phyloP scores from a whole-genome alignment of 1,140 invertebrate genomes.

The Megalopta genalis region DNA sequence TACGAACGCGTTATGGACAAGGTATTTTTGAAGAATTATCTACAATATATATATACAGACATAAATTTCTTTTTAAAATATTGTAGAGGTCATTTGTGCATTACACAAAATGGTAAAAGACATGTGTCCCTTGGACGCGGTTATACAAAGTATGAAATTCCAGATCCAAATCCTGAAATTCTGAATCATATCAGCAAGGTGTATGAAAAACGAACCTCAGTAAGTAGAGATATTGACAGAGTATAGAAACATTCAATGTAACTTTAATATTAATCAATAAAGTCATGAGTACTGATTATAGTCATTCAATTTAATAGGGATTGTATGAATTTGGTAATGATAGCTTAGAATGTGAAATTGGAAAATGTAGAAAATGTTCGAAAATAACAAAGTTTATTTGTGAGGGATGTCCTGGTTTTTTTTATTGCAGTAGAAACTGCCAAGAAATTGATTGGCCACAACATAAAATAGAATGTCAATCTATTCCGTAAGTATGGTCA shows the following conservation, averaged over 20 bases:
- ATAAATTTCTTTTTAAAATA: constrained; percentile 22
- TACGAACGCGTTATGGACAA: constrained; percentile 72
- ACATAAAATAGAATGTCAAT: constrained; percentile 67
- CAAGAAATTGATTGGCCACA: constrained; percentile 70
- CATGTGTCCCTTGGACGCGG: constrained; percentile 72
- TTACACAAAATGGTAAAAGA: constrained; percentile 68
- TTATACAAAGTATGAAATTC: constrained; percentile 68
- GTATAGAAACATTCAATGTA: background rate
- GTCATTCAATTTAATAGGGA: constrained; percentile 52
- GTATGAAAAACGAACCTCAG: constrained; percentile 65
- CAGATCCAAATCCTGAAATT: constrained; percentile 58
- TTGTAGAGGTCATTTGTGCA: constrained; percentile 61
- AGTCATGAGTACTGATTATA: background rate
- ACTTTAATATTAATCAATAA: background rate
- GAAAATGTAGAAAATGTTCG: constrained; percentile 66
- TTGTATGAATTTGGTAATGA: constrained; percentile 67
- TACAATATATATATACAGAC: background rate
- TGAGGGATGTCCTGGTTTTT: constrained; percentile 64
- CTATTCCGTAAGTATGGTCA: constrained; percentile 65
- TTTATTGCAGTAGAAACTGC: constrained; percentile 70
- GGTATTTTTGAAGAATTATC: constrained; percentile 36
- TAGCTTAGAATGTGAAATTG: constrained; percentile 38
- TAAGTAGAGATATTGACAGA: constrained; percentile 31
- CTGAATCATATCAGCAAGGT: constrained; percentile 51
- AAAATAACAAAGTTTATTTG: constrained; percentile 62